These are phyloP conservation scores for Leptopilina drosophilae DNA, from an alignment of 2,888 invertebrate species.

Conservation along the genomic window DNA sequence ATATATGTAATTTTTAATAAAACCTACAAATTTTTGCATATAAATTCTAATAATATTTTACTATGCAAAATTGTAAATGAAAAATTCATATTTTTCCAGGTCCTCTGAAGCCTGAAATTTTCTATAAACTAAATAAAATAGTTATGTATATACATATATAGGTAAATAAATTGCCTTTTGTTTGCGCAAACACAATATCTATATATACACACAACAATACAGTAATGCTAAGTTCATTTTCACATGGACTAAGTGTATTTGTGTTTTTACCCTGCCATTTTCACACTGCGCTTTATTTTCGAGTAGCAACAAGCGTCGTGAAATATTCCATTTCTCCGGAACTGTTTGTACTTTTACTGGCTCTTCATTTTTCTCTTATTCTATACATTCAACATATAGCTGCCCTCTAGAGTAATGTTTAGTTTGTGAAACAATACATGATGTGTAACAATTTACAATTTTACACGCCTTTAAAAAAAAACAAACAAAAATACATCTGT, in stretches of 20 bases:
- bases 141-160: no score
- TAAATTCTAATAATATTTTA: no score
- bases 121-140: no score
- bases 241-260: neutral
- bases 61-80: no score
- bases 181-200: no score
- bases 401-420: constrained; percentile 18
- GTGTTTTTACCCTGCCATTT: constrained; percentile 1
- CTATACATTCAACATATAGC: constrained; percentile 6
- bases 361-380: constrained; percentile 12
- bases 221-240: neutral
- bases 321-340: constrained; percentile 32
- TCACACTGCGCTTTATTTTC: constrained; percentile 23
- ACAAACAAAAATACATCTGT: no score
- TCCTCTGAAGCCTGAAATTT: no score
- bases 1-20: no score
- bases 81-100: no score
- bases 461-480: neutral
- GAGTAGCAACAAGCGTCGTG: constrained; percentile 25
- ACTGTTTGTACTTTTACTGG: constrained; percentile 8
- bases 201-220: no score
- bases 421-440: constrained; percentile 32
- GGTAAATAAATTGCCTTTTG: no score
- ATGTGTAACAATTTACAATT: constrained; percentile 24
- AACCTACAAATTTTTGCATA: no score